Conservation (phyloP, 2,113 vertebrate species). For the Haemorhous mexicanus region DNA sequence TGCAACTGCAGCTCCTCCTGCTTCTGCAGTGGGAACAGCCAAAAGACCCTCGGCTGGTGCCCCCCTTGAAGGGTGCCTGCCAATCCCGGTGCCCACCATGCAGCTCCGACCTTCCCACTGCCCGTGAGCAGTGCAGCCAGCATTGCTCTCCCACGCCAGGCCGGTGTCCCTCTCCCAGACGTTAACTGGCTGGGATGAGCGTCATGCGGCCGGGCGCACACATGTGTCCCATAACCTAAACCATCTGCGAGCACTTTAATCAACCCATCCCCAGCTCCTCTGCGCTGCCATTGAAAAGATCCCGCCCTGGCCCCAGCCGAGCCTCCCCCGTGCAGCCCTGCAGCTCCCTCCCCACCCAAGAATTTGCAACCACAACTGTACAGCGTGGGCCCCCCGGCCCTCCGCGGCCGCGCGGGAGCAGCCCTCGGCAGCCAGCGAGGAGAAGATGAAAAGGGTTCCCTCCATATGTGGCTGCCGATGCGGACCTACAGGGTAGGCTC, state of each 20-base stretch:
- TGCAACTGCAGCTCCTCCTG: rapidly evolving
- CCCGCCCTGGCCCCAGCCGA: not conserved
- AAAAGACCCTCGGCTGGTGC: rapidly evolving
- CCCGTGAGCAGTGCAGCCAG: not conserved
- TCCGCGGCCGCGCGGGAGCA: not conserved
- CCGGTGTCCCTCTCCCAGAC: not conserved
- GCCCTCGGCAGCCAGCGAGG: not conserved
- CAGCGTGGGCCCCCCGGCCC: not conserved
- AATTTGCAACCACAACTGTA: slow-evolving; percentile 42
- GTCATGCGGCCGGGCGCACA: slow-evolving; percentile 3
- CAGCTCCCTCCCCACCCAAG: slow-evolving; percentile 41
- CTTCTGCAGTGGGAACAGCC: rapidly evolving
- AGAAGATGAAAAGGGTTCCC: slow-evolving; percentile 41
- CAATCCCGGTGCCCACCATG: not conserved
- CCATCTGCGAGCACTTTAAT: slow-evolving; percentile 22
- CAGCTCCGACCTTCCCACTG: not conserved
- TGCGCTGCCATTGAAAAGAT: slow-evolving; percentile 35
- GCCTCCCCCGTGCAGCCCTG: not conserved
- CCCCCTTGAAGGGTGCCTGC: not conserved
- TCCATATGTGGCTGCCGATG: slow-evolving; percentile 34
- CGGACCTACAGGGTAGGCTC: slow-evolving; percentile 49
- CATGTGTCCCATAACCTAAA: slow-evolving; percentile 57
- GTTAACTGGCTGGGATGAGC: not conserved
- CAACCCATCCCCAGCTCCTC: slow-evolving; percentile 20
- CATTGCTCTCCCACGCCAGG: not conserved